Evolutionary conservation across 1,140 invertebrate genomes (phyloP).

Genomic region (Delia radicum): DNA sequence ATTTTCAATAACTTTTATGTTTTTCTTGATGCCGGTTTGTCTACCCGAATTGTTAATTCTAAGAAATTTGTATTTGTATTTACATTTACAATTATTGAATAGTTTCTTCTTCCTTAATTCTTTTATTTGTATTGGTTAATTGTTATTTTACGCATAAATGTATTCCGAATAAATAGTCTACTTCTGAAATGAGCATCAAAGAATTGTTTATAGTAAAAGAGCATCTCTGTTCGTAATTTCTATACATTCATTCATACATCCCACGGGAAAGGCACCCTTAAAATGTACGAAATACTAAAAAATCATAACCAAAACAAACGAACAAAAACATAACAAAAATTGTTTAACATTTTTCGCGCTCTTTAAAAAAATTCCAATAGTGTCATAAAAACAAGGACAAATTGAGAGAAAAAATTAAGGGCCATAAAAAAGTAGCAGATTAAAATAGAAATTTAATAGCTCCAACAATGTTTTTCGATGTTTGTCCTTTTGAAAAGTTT

Average conservation of each 20-base stretch:
- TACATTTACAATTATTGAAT: neutral
- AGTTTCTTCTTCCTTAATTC: no score
- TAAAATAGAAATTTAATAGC: no score
- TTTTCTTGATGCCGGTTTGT: no score
- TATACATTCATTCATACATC: neutral
- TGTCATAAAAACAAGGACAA: neutral
- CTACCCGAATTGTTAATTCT: neutral
- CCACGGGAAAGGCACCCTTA: neutral
- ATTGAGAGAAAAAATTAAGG: neutral
- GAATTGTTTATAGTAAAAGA: neutral
- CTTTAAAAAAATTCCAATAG: slow-evolving; percentile 14
- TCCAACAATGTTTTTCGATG: no score
- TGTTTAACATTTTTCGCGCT: neutral
- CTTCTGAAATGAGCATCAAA: neutral
- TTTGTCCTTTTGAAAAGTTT: no score
- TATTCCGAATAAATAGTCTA: no score
- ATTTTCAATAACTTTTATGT: no score
- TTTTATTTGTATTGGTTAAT: no score
- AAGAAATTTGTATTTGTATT: neutral
- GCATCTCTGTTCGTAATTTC: neutral
- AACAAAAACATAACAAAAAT: slow-evolving; percentile 15
- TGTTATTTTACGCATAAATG: no score
- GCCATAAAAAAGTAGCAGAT: no score
- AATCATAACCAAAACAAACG: neutral
- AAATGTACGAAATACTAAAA: neutral